These are phyloP conservation scores for Halisarca cf. caerulea DNA, from an alignment of 37 sponge, comb jelly and placozoan genomes.

Conservation along the genomic window DNA sequence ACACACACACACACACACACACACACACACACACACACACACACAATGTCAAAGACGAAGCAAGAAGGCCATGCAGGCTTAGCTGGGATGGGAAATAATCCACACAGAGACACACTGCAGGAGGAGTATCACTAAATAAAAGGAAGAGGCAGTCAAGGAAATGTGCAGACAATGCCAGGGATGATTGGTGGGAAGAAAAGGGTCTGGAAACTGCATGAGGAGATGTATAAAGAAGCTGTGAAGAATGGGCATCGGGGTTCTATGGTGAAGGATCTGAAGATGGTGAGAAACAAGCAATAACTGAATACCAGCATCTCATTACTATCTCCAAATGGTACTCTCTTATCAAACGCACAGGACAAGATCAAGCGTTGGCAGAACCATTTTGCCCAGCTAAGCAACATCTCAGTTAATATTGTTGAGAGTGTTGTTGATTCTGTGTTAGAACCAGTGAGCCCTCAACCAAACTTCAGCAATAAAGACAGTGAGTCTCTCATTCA, in stretches of 20 bases:
- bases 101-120: too few relatives aligned
- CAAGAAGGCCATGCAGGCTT: too few relatives aligned
- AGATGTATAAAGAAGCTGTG: background rate
- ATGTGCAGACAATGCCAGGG: conserved; percentile 15
- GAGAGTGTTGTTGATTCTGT: background rate
- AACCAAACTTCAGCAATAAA: background rate
- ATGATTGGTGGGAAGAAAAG: conserved; percentile 23
- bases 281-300: background rate
- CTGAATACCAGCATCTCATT: background rate
- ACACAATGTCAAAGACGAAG: too few relatives aligned
- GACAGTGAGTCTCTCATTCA: background rate
- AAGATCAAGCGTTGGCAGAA: background rate
- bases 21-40: too few relatives aligned
- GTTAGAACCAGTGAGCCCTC: background rate
- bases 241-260: background rate
- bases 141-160: background rate
- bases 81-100: too few relatives aligned
- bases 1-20: too few relatives aligned
- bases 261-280: background rate
- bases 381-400: background rate
- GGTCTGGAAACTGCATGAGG: conserved; percentile 13
- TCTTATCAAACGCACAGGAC: background rate
- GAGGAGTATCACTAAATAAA: too few relatives aligned
- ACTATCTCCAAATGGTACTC: background rate
- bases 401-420: background rate